phyloP scores from a whole-genome alignment of 2,888 invertebrate species.

The Ennomos quercinarius region DNA sequence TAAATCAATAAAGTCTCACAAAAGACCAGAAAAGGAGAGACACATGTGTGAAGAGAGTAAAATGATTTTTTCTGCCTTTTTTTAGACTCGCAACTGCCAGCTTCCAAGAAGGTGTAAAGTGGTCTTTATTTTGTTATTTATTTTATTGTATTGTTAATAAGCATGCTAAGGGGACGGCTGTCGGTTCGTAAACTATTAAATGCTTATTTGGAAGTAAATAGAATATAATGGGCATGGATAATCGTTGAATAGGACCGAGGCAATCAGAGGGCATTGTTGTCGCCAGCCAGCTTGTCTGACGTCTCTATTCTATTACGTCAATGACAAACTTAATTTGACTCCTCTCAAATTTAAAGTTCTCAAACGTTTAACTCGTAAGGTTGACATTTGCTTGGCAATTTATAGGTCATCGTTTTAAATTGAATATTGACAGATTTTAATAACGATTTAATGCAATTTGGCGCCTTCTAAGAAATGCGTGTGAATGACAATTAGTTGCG shows the following conservation, averaged over 20 bases:
- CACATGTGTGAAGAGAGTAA: conserved; percentile 52
- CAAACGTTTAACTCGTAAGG: conserved; percentile 30
- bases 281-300: conserved; percentile 65
- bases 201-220: conserved; percentile 85
- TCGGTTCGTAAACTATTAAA: conserved; percentile 79
- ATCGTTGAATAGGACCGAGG: conserved; percentile 73
- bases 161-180: conserved; percentile 76
- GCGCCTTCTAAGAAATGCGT: conserved; percentile 69
- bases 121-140: conserved; percentile 81
- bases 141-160: conserved; percentile 85
- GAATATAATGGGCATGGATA: conserved; percentile 84
- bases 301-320: conserved; percentile 65
- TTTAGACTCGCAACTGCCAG: conserved; percentile 70
- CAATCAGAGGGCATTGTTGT: conserved; percentile 78
- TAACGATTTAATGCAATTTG: conserved; percentile 56
- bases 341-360: conserved; percentile 35
- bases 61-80: conserved; percentile 61
- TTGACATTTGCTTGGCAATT: conserved; percentile 34
- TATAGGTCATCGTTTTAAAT: background rate
- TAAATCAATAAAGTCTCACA: conserved; percentile 60
- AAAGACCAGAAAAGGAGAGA: conserved; percentile 58
- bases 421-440: conserved; percentile 35
- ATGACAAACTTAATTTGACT: conserved; percentile 49
- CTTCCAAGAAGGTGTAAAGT: conserved; percentile 85
- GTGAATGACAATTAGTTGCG: conserved; percentile 72